Evolutionary conservation across 2,888 invertebrate genomes (phyloP).

Genomic region (Pharmacophagus antenor): DNA sequence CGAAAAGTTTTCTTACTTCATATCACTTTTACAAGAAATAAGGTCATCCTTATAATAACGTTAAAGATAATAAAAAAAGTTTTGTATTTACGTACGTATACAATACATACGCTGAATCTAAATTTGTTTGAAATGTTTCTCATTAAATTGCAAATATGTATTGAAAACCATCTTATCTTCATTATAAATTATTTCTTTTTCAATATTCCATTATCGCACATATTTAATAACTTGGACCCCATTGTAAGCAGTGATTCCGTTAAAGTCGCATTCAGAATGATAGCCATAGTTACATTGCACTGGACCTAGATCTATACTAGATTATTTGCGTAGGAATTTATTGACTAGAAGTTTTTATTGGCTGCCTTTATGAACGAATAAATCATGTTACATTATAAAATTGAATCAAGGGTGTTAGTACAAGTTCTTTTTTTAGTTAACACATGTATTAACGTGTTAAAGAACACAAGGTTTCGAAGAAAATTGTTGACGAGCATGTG

Average conservation of each 20-base stretch:
- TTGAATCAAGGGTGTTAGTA: background rate
- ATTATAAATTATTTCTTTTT: background rate
- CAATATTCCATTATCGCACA: background rate
- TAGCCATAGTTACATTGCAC: conserved; percentile 50
- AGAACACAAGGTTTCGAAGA: background rate
- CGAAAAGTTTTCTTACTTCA: too few relatives aligned
- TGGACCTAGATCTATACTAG: conserved; percentile 45
- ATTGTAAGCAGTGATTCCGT: conserved; percentile 54
- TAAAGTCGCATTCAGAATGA: conserved; percentile 57
- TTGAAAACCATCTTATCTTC: too few relatives aligned
- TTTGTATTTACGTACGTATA: too few relatives aligned
- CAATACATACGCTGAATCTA: too few relatives aligned
- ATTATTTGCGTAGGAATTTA: conserved; percentile 31
- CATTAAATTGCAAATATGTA: too few relatives aligned
- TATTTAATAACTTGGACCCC: conserved; percentile 40
- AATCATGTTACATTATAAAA: conserved; percentile 3
- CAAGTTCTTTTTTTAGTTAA: background rate
- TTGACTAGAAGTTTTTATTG: conserved; percentile 29
- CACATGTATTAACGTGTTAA: background rate
- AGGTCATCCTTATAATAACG: background rate
- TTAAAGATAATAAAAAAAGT: too few relatives aligned
- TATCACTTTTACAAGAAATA: too few relatives aligned
- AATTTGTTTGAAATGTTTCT: too few relatives aligned
- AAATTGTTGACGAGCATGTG: background rate
- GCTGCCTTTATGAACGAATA: conserved; percentile 21